Evolutionary conservation across 2,113 vertebrate species (phyloP).

Genomic region (Scolopax mira): DNA sequence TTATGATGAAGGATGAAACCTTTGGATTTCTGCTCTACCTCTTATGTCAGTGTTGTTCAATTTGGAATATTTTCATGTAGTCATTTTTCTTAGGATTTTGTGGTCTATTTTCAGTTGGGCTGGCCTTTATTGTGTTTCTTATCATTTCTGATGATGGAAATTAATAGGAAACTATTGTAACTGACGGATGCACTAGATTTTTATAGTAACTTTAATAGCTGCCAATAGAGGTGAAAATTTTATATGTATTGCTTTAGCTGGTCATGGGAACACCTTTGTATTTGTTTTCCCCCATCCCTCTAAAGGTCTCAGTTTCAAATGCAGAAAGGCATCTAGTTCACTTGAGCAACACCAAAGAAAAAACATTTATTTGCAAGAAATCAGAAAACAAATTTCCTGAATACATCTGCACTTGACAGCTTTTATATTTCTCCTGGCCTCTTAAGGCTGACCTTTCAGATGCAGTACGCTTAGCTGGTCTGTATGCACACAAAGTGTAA

Average conservation of each 20-base stretch:
- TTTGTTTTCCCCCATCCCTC: neutral
- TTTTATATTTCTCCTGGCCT: neutral
- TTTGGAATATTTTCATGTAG: neutral
- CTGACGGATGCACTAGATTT: neutral
- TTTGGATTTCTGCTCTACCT: neutral
- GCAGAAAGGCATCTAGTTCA: neutral
- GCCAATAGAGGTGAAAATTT: neutral
- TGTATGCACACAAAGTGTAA: neutral
- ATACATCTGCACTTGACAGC: neutral
- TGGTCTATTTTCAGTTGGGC: neutral
- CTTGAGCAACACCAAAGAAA: neutral
- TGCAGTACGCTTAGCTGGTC: neutral
- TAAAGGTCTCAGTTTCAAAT: neutral
- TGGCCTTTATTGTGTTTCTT: neutral
- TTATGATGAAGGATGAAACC: neutral
- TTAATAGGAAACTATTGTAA: neutral
- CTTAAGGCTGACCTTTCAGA: neutral
- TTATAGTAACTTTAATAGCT: neutral
- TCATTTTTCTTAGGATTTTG: neutral
- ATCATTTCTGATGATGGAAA: neutral
- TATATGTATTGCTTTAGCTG: neutral
- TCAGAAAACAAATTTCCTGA: constrained; percentile 38
- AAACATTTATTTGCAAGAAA: neutral
- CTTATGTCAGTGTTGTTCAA: neutral
- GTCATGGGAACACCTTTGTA: fast-evolving